Evolutionary conservation across 2,797 vertebrate genomes (phyloP).

Genomic region (Neostethus bicornis): DNA sequence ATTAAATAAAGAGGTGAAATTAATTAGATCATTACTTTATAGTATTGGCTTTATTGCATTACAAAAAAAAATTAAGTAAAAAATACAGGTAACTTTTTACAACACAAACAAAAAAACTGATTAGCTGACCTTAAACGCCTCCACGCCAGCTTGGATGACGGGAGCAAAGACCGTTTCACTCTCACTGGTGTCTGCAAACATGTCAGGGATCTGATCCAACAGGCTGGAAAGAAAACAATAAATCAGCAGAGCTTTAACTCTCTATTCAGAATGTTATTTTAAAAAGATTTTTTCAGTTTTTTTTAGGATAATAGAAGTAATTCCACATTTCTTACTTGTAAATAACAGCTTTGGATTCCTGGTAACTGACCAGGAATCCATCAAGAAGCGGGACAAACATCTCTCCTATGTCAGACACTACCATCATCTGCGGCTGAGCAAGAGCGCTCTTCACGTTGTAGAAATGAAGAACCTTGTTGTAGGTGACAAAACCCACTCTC

Average conservation of each 20-base stretch:
- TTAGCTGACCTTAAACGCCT: constrained; percentile 92
- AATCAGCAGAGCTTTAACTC: constrained; percentile 8
- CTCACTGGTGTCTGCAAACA: constrained; percentile 94
- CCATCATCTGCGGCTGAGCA: constrained; percentile 99
- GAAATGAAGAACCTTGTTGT: constrained; percentile 97
- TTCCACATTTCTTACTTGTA: constrained; percentile 82
- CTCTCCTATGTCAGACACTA: constrained; percentile 93
- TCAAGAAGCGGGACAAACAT: constrained; percentile 95
- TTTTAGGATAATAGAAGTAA: too few relatives aligned
- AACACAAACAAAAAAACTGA: too few relatives aligned
- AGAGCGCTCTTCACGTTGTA: constrained; percentile 96
- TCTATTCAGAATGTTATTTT: too few relatives aligned
- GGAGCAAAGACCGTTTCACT: constrained; percentile 95
- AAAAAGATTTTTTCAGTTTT: background rate
- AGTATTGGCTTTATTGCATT: background rate
- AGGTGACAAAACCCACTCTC: constrained; percentile 94
- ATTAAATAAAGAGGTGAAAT: background rate
- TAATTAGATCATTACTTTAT: background rate
- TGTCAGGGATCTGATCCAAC: constrained; percentile 96
- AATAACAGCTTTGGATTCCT: constrained; percentile 90
- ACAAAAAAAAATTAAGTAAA: constrained; percentile 41
- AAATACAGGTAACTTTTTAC: too few relatives aligned
- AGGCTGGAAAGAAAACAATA: constrained; percentile 76
- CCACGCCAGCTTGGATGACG: constrained; percentile 93
- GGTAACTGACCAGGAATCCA: constrained; percentile 94